These are phyloP conservation scores for Rattus rattus DNA, from an alignment of 2,113 vertebrate genomes.

Conservation along the genomic window DNA sequence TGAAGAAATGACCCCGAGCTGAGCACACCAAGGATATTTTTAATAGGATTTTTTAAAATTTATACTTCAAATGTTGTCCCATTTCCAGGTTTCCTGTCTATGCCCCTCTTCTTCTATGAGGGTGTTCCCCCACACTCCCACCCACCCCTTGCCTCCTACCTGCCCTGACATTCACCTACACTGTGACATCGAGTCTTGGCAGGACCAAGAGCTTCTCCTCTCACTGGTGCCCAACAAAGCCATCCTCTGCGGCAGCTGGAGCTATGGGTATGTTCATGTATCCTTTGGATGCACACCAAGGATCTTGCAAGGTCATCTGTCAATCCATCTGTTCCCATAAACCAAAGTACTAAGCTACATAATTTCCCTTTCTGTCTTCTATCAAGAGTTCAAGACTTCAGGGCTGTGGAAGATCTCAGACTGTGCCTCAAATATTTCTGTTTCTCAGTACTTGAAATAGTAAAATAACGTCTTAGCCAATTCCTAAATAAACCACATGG, in stretches of 20 bases:
- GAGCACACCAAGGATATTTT: neutral
- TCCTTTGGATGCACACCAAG: neutral
- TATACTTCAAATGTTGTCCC: too few species aligned
- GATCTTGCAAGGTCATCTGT: neutral
- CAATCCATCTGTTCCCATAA: neutral
- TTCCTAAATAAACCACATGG: neutral
- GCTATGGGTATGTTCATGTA: too few species aligned
- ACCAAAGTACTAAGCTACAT: conserved; percentile 46
- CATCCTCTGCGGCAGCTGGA: too few species aligned
- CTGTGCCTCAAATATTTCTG: neutral
- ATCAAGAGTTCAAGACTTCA: neutral
- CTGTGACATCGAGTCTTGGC: too few species aligned
- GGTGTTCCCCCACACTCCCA: too few species aligned
- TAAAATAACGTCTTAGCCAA: neutral
- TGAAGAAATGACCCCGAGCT: conserved; percentile 12
- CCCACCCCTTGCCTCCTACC: too few species aligned
- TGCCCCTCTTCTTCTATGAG: too few species aligned
- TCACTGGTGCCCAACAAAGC: too few species aligned
- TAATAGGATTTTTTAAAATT: too few species aligned
- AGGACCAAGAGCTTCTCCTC: too few species aligned
- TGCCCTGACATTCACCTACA: too few species aligned
- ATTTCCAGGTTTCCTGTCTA: too few species aligned
- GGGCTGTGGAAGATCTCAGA: neutral
- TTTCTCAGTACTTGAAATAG: conserved; percentile 30
- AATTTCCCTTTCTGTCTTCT: conserved; percentile 52